Conservation (phyloP, 2,113 vertebrate genomes). For the Cavia aperea region DNA sequence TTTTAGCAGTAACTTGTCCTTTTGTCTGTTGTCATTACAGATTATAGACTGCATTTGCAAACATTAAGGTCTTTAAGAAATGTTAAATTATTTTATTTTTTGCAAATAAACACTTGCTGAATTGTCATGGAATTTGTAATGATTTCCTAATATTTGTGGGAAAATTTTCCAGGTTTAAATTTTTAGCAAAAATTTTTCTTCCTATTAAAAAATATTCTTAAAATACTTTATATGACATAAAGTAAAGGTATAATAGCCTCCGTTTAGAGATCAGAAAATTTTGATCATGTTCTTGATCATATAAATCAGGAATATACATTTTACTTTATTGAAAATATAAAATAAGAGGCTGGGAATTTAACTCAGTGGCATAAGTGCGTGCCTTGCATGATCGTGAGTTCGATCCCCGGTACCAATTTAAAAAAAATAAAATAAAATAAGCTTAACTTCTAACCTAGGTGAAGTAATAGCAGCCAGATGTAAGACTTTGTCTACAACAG, state of each 20-base stretch:
- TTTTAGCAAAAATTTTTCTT: neutral
- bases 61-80: conserved; percentile 49
- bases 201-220: conserved; percentile 16
- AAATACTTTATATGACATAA: neutral
- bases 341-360: neutral
- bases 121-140: conserved; percentile 49
- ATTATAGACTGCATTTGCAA: conserved; percentile 44
- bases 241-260: neutral
- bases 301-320: neutral
- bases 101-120: conserved; percentile 20
- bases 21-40: neutral
- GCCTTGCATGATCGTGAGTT: no score
- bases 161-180: neutral
- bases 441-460: neutral
- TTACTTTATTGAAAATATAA: neutral
- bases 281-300: neutral
- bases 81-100: conserved; percentile 48
- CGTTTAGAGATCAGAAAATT: neutral
- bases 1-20: neutral
- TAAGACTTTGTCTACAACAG: neutral
- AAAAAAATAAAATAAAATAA: neutral
- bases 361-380: no score
- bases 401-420: no score
- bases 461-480: neutral
- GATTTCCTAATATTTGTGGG: conserved; percentile 32